A percentile compares a stretch with the other conserved stretches of the same genome.
phyloP scores from a whole-genome alignment of 2,113 vertebrate species.

The Fregata magnificens region DNA sequence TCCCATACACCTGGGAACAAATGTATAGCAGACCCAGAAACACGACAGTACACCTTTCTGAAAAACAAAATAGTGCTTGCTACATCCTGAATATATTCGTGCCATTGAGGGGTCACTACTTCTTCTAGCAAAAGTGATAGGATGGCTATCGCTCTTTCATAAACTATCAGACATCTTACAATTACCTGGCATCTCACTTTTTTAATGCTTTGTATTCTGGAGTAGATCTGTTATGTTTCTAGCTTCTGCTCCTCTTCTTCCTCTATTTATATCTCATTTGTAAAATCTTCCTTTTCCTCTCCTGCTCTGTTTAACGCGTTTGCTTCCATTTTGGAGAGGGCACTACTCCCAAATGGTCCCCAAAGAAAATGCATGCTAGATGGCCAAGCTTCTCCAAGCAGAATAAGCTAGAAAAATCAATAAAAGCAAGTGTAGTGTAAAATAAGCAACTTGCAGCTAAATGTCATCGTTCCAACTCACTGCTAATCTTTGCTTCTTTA shows the following conservation, averaged over 20 bases:
- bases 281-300: not conserved
- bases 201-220: not conserved
- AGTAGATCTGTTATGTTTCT: not conserved
- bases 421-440: not conserved
- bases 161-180: not conserved
- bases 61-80: not conserved
- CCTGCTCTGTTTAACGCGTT: not conserved
- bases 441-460: not conserved
- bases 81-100: not conserved
- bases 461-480: not conserved
- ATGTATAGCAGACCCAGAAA: not conserved
- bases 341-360: rapidly evolving
- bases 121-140: not conserved
- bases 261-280: not conserved
- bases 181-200: not conserved
- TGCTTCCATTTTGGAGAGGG: not conserved
- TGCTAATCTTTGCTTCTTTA: constrained; percentile 7
- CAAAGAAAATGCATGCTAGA: not conserved
- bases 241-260: not conserved
- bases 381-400: not conserved
- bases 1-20: not conserved
- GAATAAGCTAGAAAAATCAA: not conserved
- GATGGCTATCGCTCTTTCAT: not conserved
- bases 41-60: not conserved
- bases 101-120: not conserved